Evolutionary conservation across 2,113 vertebrate genomes (phyloP), one percentile per base, ranked within the genome.

Genomic region (Gymnarchus niloticus): DNA sequence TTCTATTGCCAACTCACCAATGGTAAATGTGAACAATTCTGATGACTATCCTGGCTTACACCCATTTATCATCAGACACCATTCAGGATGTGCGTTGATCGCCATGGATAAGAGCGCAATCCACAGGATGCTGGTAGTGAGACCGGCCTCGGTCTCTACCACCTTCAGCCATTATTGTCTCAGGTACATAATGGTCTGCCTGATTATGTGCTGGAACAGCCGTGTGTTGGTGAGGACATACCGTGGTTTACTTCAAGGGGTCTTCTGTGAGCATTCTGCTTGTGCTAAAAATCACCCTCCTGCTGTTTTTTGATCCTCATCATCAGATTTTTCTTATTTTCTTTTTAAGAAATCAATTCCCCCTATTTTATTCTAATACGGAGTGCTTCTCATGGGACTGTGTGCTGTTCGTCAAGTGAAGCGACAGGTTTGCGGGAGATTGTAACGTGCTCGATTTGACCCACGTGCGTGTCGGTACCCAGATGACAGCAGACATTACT

Each of bases 21-120:
- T 93, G 91, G 93, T 91, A 73, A 92, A 91, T 92, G 87, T 78
- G 82, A 88, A 88, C 57, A 69, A 83, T 87, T 88, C 84, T 90
- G 90, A 92, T 89, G 84, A 91, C 92, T 90, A 90, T 90, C 86
- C 56, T 14, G 21, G 81, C 65, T 85, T 87, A 78, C 85, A 80
- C 86, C 90, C 91, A 90, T 90, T 89, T 85, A 88, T 91, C 90
- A 90, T 88, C 12, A 37, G 85, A 41, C 80, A 83, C 77, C 90
- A 54, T 87, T 89, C 85, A 51, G 37, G 51, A 33, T 81, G 77
- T 83, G 77, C 25, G 88, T 85, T 86, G 87, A 69, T 89, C 87
- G 76, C 88, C 56, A 51, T 85, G 87, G 89, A 91, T 90, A 89
- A 90, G 88, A 59, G 89, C 8, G 54, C 83, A 41, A 59, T 84